Conservation (phyloP, 2,797 vertebrate genomes). For the Nannoperca obscura region DNA sequence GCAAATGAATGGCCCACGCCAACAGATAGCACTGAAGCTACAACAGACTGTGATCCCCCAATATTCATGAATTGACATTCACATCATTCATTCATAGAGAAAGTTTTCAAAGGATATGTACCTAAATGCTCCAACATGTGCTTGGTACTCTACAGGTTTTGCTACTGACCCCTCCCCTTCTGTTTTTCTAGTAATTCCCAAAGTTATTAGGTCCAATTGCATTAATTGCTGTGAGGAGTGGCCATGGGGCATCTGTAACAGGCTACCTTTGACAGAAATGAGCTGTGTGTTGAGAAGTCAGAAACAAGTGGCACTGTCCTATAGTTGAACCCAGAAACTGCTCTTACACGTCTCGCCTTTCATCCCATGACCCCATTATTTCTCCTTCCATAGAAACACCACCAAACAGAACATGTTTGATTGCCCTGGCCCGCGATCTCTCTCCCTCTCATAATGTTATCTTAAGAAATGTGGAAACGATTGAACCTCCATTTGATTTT, state of each 20-base stretch:
- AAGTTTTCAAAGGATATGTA: slow-evolving; percentile 51
- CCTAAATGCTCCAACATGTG: slow-evolving; percentile 74
- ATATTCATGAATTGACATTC: slow-evolving; percentile 51
- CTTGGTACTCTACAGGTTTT: slow-evolving; percentile 53
- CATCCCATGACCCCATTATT: slow-evolving; percentile 84
- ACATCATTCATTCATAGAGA: slow-evolving; percentile 39
- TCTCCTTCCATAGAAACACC: slow-evolving; percentile 76
- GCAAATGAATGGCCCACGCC: not conserved
- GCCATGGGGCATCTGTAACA: slow-evolving; percentile 68
- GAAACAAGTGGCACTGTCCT: slow-evolving; percentile 81
- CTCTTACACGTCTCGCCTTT: slow-evolving; percentile 82
- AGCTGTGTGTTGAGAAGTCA: slow-evolving; percentile 68
- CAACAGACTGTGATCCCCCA: slow-evolving; percentile 17
- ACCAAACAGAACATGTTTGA: slow-evolving; percentile 81
- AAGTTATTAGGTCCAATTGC: slow-evolving; percentile 81
- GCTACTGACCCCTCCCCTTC: slow-evolving; percentile 44
- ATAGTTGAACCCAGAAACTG: slow-evolving; percentile 73
- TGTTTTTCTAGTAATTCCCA: slow-evolving; percentile 80
- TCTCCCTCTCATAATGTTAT: slow-evolving; percentile 86
- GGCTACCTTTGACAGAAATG: slow-evolving; percentile 74
- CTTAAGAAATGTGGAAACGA: slow-evolving; percentile 89
- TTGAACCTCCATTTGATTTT: slow-evolving; percentile 85
- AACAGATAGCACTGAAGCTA: slow-evolving; percentile 32
- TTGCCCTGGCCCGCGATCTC: slow-evolving; percentile 76
- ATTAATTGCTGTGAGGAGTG: slow-evolving; percentile 78